phyloP scores from a whole-genome alignment of 2,113 vertebrate genomes.

The Tinamus guttatus region DNA sequence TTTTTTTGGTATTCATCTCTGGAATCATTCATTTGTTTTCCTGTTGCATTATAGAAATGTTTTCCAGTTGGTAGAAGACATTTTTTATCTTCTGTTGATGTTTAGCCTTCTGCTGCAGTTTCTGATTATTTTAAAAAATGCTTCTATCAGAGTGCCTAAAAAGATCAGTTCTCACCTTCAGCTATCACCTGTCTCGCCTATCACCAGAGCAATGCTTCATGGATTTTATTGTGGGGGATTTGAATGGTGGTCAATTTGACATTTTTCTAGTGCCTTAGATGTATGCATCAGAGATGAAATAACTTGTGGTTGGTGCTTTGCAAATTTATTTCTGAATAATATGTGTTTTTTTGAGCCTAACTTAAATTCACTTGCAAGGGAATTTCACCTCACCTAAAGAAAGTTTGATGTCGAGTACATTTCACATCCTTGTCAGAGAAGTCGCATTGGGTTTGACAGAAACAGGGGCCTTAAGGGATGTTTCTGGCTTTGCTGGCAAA shows the following conservation, averaged over 20 bases:
- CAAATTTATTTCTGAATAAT: background rate
- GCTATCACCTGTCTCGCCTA: no score
- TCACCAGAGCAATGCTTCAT: background rate
- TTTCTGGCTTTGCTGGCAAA: no score
- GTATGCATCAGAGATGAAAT: background rate
- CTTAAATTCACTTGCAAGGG: background rate
- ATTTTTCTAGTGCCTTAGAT: background rate
- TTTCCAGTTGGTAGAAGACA: background rate
- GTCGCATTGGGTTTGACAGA: background rate
- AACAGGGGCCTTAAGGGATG: background rate
- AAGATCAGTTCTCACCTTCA: background rate
- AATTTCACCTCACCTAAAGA: no score
- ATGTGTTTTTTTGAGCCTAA: background rate
- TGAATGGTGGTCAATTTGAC: background rate
- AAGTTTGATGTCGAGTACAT: no score
- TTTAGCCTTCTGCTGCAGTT: background rate
- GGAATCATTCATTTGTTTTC: background rate
- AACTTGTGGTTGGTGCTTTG: background rate
- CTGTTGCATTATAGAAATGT: background rate
- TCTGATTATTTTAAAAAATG: background rate
- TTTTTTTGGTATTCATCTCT: background rate
- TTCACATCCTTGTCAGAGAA: no score
- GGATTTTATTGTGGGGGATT: background rate
- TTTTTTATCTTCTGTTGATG: background rate
- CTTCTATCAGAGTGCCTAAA: background rate